These are phyloP conservation scores for Chiridota heheva DNA, from an alignment of 35 echinoderm and acorn worm species.

Conservation along the genomic window DNA sequence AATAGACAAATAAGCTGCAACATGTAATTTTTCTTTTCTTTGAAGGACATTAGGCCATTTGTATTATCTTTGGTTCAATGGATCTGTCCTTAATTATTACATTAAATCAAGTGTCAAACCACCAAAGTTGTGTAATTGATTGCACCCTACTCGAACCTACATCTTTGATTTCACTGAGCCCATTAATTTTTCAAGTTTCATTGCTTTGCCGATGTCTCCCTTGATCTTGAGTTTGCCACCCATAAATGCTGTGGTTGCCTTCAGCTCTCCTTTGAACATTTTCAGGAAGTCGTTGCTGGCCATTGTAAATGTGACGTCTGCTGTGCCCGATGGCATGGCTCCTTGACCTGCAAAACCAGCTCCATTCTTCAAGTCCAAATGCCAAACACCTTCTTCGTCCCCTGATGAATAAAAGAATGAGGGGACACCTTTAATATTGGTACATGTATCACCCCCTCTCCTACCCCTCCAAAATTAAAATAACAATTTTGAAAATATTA, in stretches of 20 bases:
- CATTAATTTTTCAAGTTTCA: slow-evolving; percentile 97
- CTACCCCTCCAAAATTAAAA: not conserved
- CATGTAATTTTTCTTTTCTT: too few species aligned
- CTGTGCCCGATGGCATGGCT: slow-evolving; percentile 11
- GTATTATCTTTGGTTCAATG: too few species aligned
- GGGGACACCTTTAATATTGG: too few species aligned
- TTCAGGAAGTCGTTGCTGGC: slow-evolving; percentile 82
- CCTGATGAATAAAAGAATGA: slow-evolving; percentile 47
- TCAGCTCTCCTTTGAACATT: slow-evolving; percentile 91
- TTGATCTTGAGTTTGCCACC: slow-evolving; percentile 95
- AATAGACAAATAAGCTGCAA: too few species aligned
- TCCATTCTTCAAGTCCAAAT: slow-evolving; percentile 82
- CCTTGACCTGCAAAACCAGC: slow-evolving; percentile 58
- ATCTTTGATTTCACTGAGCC: slow-evolving; percentile 70
- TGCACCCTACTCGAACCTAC: too few species aligned
- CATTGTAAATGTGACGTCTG: slow-evolving; percentile 75
- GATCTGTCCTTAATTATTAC: too few species aligned
- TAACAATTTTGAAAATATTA: not conserved
- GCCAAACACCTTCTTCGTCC: slow-evolving; percentile 64
- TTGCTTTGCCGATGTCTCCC: slow-evolving; percentile 91
- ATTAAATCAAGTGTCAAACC: too few species aligned
- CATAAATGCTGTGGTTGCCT: slow-evolving; percentile 94
- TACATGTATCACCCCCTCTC: too few species aligned
- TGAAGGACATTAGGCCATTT: too few species aligned
- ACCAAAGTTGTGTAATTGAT: too few species aligned